Evolutionary conservation across 2,797 vertebrate genomes (phyloP).

Genomic region (Fundulus diaphanus): DNA sequence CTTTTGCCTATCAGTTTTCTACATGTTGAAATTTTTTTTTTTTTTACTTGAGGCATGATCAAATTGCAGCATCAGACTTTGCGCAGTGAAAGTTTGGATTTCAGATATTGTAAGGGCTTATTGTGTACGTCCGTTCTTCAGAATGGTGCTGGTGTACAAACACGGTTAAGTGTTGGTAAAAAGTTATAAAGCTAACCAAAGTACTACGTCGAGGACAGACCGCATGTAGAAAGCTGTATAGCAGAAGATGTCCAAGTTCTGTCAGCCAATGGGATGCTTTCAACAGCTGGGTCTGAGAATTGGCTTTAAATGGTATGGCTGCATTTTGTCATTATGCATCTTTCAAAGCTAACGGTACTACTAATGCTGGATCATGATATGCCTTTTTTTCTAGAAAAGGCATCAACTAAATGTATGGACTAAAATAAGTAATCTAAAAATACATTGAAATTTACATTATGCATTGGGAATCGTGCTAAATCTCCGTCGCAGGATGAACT

Average conservation of each 20-base stretch:
- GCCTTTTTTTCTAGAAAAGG: slow-evolving; percentile 64
- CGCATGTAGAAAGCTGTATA: slow-evolving; percentile 1
- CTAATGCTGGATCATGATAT: slow-evolving; percentile 70
- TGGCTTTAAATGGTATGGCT: slow-evolving; percentile 66
- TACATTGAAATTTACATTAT: slow-evolving; percentile 41
- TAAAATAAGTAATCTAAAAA: slow-evolving; percentile 51
- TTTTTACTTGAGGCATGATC: slow-evolving; percentile 16
- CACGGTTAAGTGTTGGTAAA: neutral
- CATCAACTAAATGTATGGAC: slow-evolving; percentile 57
- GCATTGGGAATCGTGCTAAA: slow-evolving; percentile 70
- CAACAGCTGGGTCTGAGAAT: slow-evolving; percentile 33
- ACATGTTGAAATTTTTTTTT: neutral
- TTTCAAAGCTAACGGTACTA: slow-evolving; percentile 74
- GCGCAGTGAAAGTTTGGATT: slow-evolving; percentile 27
- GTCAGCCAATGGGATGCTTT: slow-evolving; percentile 29
- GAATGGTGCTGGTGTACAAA: neutral
- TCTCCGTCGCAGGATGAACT: slow-evolving; percentile 64
- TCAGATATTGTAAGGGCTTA: slow-evolving; percentile 2
- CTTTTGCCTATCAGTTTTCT: slow-evolving; percentile 28
- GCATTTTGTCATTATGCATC: slow-evolving; percentile 65
- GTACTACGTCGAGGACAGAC: neutral
- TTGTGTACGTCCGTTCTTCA: slow-evolving; percentile 7
- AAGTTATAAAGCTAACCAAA: slow-evolving; percentile 15
- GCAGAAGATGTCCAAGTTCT: slow-evolving; percentile 45
- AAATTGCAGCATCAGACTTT: slow-evolving; percentile 21